These are phyloP conservation scores for Drosophila conformis DNA, from an alignment of 2,888 invertebrate species.

Conservation along the genomic window DNA sequence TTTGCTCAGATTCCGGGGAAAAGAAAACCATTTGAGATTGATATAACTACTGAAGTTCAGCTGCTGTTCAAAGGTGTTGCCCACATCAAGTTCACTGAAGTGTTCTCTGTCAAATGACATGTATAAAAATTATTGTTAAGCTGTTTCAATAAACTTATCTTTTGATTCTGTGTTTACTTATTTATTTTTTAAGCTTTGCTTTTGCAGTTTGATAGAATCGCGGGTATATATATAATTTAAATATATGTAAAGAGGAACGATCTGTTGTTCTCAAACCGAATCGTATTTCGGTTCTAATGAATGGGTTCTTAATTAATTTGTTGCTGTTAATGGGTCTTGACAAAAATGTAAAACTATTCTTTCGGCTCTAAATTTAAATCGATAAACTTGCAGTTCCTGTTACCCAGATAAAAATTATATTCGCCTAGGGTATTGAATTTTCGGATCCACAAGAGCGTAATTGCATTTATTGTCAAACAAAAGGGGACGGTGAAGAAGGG, in stretches of 20 bases:
- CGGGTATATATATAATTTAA: neutral
- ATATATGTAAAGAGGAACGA: neutral
- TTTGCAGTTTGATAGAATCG: neutral
- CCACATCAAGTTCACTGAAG: neutral
- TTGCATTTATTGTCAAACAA: slow-evolving; percentile 73
- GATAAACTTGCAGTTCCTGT: neutral
- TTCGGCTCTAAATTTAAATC: neutral
- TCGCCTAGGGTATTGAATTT: neutral
- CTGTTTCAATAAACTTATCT: neutral
- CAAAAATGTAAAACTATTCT: neutral
- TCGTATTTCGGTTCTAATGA: neutral
- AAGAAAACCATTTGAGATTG: slow-evolving; percentile 1
- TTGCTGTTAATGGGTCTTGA: no score
- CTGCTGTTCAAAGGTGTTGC: neutral
- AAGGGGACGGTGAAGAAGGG: slow-evolving; percentile 26
- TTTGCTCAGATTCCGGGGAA: neutral
- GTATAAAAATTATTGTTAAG: neutral
- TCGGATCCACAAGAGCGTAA: slow-evolving; percentile 50
- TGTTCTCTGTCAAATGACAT: neutral
- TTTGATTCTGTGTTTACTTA: neutral
- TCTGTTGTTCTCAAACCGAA: neutral
- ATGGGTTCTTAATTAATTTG: no score
- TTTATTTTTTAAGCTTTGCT: neutral
- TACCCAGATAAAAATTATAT: neutral
- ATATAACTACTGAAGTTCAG: slow-evolving; percentile 2